Evolutionary conservation across 2,888 invertebrate species (phyloP), one percentile per base, ranked within the genome.

Genomic region (Chalcis sispes): DNA sequence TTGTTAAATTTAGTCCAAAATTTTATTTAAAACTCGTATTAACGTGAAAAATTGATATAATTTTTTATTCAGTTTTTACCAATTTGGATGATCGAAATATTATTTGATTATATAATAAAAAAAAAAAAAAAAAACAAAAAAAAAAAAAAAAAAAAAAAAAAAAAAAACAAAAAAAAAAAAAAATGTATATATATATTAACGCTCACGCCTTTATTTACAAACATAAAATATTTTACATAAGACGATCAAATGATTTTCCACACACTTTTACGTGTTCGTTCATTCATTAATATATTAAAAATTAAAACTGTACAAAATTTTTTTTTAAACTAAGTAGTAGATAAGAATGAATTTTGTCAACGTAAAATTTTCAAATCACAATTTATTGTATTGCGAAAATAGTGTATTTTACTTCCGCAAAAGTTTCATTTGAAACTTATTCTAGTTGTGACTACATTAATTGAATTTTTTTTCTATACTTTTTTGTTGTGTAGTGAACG

Each of bases 181-280:
- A n/a, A 15, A 50, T 56, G 20, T 25, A 46, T 54, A 42, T 56
- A 25, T 66, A n/a, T n/a, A n/a, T 66, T 52, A 66, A 72, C 77
- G 75, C 67, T 77, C 75, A 67, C 75, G 77, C 75, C 48, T 78
- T 79, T 79, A 79, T 79, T 79, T 79, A 77, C 77, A 76, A 77
- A 74, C 72, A 73, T 75, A 66, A 64, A 56, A 64, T 75, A 78
- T 66, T 70, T 73, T 78, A 76, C 71, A 78, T 50, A 61, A 67
- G 58, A 77, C 76, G 58, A 70, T 76, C 54, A 67, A 72, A 72
- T 72, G 67, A 46, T 70, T 69, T 74, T 58, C 75, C 72, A 74
- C 79, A 79, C 72, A 77, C 71, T 56, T 69, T 56, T 4, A 62
- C 69, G 64, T 78, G 66, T 72, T 74, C 79, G 77, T 72, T 77